Percentiles rank a stretch among this genome's conserved stretches.
phyloP scores from a whole-genome alignment of 2,113 vertebrate genomes.

The Zosterops hypoxanthus region DNA sequence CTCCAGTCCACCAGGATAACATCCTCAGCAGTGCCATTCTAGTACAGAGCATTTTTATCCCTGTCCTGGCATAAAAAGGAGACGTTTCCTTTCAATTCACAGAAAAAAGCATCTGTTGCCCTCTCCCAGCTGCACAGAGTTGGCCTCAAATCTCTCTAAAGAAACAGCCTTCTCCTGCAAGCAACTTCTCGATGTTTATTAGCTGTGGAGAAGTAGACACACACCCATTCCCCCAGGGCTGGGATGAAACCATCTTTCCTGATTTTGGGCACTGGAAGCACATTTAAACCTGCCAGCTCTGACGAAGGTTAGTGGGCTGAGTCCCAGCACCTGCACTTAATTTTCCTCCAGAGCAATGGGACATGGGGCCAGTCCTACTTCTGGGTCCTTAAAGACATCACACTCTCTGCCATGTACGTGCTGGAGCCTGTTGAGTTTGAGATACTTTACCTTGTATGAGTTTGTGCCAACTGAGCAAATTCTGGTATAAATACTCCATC shows the following conservation, averaged over 20 bases:
- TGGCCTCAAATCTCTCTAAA: background rate
- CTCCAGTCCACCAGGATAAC: background rate
- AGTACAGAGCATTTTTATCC: background rate
- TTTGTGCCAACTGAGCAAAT: background rate
- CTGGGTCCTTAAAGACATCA: background rate
- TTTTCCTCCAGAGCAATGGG: background rate
- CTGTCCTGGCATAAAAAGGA: background rate
- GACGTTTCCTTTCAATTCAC: background rate
- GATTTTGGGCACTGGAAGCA: background rate
- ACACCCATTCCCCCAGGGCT: background rate
- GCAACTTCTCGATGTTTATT: background rate
- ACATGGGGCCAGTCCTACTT: background rate
- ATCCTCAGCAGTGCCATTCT: background rate
- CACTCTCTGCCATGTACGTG: background rate
- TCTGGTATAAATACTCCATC: background rate
- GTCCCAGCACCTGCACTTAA: slow-evolving; percentile 2
- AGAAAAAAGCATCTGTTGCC: background rate
- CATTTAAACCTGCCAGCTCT: background rate
- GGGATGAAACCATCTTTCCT: background rate
- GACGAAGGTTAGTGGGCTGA: background rate
- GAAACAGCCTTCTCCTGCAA: background rate
- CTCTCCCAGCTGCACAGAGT: background rate
- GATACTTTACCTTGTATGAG: background rate
- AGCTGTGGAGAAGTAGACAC: background rate
- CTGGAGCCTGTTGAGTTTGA: background rate